Evolutionary conservation across 2,113 vertebrate species (phyloP), one percentile per base, ranked within the genome.

Genomic region (Ancistrus triradiatus): DNA sequence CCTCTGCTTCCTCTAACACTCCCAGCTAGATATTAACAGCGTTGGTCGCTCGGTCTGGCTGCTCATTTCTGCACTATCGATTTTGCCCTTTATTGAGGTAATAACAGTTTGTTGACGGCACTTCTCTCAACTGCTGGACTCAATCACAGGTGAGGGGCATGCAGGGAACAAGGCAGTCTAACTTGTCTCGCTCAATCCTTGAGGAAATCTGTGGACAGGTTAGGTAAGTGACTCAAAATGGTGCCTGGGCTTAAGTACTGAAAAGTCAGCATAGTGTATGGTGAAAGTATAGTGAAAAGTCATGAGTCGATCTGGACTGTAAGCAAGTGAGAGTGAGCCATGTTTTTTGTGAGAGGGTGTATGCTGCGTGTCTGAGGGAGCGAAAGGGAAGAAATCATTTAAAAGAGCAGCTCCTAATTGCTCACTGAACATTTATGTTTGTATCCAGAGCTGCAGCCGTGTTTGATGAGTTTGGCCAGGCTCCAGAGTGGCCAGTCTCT

Each of bases 51-150:
- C 83, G 91, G 89, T 87, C 85, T 74, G 80, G 89, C 80, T 92
- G 92, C 92, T 94, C 92, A 93, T 94, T 95, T 92, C 90, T 80
- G 86, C 87, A 87, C 78, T 91, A 95, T 95, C 92, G 92, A 95
- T 93, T 94, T 91, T 91, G 85, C 81, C 78, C 87, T 89, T 90
- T 90, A 90, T 90, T 87, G 88, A 93, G 86, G 90, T 90, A 92
- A 91, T 94, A 94, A 92, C 88, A 83, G 86, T 91, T 89, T 89
- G 90, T 90, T 86, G 90, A 92, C 90, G 88, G 85, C 87, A 85
- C 88, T 92, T 87, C 86, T 91, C 88, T 90, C 85, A 89, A 87
- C 81, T 83, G 85, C 89, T 90, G 90, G 90, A 90, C 89, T 93
- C 91, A 89, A 86, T 93, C 90, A 89, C 83, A 74, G 73, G 65